Conservation (phyloP, 1,140 invertebrate species). For the Orchestia grillus region DNA sequence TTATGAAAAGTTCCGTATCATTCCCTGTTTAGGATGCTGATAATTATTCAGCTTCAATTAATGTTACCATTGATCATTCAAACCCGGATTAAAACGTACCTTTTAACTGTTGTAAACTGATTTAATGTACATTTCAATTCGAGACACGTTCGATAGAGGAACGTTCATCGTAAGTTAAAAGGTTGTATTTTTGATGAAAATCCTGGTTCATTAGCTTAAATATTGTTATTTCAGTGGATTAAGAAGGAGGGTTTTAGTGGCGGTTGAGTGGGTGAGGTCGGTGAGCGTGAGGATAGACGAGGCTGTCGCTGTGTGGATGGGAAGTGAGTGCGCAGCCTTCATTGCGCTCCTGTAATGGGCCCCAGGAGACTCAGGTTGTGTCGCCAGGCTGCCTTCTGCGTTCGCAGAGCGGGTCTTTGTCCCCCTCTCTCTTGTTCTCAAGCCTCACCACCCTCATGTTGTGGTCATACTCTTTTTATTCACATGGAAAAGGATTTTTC, state of each 20-base stretch:
- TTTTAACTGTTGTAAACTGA: no score
- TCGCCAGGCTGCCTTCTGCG: neutral
- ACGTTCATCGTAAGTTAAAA: neutral
- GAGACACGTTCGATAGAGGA: no score
- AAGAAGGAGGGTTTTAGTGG: neutral
- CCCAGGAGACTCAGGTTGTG: neutral
- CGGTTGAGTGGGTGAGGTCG: neutral
- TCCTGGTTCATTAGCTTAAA: neutral
- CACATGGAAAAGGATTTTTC: neutral
- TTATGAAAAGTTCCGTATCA: no score
- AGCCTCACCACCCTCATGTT: no score
- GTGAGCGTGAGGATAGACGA: slow-evolving; percentile 37
- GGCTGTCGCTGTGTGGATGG: slow-evolving; percentile 30
- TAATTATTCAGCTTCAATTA: neutral
- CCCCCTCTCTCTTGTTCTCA: neutral
- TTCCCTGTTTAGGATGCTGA: neutral
- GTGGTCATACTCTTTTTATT: neutral
- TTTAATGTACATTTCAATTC: no score
- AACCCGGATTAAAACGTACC: no score
- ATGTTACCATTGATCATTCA: no score
- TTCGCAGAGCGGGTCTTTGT: neutral
- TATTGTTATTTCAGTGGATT: neutral
- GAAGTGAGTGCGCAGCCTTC: slow-evolving; percentile 6
- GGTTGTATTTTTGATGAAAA: neutral
- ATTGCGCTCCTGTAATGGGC: slow-evolving; percentile 24